Evolutionary conservation across 2,113 vertebrate species (phyloP).

Genomic region (Empidonax alnorum): DNA sequence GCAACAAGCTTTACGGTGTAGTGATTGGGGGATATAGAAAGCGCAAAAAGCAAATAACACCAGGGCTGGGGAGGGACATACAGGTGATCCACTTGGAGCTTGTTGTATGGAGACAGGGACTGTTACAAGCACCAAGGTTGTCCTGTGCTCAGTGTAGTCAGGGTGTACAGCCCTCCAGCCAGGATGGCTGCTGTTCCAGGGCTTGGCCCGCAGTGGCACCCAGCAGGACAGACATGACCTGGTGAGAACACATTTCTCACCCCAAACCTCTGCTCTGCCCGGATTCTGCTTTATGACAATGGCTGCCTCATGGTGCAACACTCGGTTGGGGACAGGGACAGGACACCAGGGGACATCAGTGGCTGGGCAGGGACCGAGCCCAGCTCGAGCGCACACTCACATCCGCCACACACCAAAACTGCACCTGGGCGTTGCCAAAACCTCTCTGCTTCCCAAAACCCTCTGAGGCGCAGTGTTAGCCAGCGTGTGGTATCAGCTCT

Average conservation of each 20-base stretch:
- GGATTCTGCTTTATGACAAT: background rate
- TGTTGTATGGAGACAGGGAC: too few relatives aligned
- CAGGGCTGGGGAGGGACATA: background rate
- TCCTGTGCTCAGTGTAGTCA: background rate
- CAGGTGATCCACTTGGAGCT: background rate
- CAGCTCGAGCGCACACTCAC: background rate
- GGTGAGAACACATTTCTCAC: background rate
- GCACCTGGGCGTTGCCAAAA: background rate
- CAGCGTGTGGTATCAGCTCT: conserved; percentile 26
- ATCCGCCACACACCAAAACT: background rate
- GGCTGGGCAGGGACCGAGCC: background rate
- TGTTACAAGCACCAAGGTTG: fast-evolving
- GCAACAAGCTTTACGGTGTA: fast-evolving
- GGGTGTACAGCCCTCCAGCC: background rate
- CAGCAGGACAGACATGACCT: background rate
- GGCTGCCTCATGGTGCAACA: background rate
- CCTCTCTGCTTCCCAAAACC: conserved; percentile 12
- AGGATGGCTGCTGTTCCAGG: fast-evolving
- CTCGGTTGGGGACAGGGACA: background rate
- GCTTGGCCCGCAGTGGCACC: fast-evolving
- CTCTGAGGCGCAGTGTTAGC: background rate
- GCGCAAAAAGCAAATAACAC: background rate
- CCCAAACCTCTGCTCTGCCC: background rate
- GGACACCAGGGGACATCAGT: fast-evolving
- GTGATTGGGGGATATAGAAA: background rate